These are phyloP conservation scores for Trimorus sp. DNA, from an alignment of 2,888 invertebrate species.

Conservation along the genomic window DNA sequence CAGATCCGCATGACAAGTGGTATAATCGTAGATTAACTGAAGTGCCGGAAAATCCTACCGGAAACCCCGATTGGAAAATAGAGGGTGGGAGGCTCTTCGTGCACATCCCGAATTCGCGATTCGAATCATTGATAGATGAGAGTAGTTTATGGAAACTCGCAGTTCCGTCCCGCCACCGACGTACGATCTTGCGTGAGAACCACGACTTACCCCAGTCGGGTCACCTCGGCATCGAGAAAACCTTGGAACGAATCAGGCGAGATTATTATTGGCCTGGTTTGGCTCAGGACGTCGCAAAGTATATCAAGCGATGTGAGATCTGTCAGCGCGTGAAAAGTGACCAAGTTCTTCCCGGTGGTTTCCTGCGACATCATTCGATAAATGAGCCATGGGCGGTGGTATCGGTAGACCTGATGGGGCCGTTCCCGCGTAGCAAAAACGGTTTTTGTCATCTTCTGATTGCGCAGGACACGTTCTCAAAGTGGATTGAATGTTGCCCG, in stretches of 20 bases:
- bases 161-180: neutral
- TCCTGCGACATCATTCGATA: neutral
- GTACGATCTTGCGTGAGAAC: neutral
- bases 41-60: neutral
- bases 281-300: neutral
- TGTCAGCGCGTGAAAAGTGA: neutral
- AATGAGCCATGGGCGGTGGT: neutral
- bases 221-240: conserved; percentile 7
- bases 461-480: neutral
- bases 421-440: neutral
- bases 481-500: neutral
- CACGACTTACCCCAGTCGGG: neutral
- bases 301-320: neutral
- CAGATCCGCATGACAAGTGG: neutral
- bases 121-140: neutral
- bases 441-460: neutral
- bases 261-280: conserved; percentile 6
- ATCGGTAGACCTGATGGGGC: neutral
- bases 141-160: neutral
- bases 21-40: neutral
- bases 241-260: neutral
- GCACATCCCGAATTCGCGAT: neutral
- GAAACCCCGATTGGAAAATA: neutral
- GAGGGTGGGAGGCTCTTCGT: neutral
- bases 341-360: neutral